Percentiles rank a stretch among this genome's conserved stretches.
Evolutionary conservation across 2,888 invertebrate genomes (phyloP).

Genomic region (Parapristionchus giblindavisi): DNA sequence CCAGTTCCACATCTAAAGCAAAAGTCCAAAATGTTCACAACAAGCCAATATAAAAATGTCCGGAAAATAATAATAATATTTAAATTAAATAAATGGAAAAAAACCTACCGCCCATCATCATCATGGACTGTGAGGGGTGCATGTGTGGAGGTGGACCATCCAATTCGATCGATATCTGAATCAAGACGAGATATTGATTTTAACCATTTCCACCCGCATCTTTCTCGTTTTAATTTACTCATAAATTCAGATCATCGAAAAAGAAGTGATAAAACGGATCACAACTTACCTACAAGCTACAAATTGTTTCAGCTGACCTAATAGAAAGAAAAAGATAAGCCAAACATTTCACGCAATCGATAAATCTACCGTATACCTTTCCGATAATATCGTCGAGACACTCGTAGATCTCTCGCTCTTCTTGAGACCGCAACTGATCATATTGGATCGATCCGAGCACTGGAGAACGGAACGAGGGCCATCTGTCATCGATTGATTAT

Average conservation of each 20-base stretch:
- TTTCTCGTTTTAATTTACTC: too few species aligned
- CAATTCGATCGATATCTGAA: constrained; percentile 14
- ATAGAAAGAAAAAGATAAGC: too few species aligned
- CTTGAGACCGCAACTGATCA: constrained; percentile 35
- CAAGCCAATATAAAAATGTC: neutral
- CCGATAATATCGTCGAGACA: constrained; percentile 48
- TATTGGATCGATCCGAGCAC: constrained; percentile 38
- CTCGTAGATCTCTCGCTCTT: constrained; percentile 45
- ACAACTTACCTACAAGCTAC: too few species aligned
- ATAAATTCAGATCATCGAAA: too few species aligned
- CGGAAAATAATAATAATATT: too few species aligned
- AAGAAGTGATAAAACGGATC: too few species aligned
- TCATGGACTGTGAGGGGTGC: constrained; percentile 25
- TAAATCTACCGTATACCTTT: constrained; percentile 39
- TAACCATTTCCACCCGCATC: too few species aligned
- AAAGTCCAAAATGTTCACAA: neutral
- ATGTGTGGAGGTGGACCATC: constrained; percentile 33
- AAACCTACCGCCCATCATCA: neutral
- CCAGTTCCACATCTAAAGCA: too few species aligned
- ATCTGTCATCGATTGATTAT: neutral
- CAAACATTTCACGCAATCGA: neutral
- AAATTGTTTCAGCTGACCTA: too few species aligned
- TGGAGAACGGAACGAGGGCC: neutral
- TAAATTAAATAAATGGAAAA: neutral
- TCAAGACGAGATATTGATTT: too few species aligned